Evolutionary conservation across 2,113 vertebrate species (phyloP), one percentile per base, ranked within the genome.

Genomic region (Pimephales promelas): DNA sequence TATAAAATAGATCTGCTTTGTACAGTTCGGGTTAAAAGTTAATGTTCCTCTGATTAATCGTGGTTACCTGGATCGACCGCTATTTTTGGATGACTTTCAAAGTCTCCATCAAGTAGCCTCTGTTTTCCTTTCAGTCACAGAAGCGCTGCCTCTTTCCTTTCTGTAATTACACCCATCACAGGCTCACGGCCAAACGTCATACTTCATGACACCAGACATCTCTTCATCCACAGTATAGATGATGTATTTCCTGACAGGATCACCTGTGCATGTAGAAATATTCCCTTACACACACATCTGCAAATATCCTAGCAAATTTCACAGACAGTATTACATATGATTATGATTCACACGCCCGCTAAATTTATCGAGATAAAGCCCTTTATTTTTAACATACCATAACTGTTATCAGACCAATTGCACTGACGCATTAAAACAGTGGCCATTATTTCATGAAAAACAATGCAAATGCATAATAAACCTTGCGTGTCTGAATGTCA

Each of bases 11-110:
- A 49, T 66, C 28, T 49, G 28, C 45, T n/a, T 80, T n/a, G 16
- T 54, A 28, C 36, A 79, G 61, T 45, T 81, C 79, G 54, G 26
- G 43, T 68, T 49, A 70, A 54, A 81, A 54, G 28, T 70, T n/a
- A 40, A 81, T 66, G 18, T 11, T 28, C 7, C 59, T 54, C 20
- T 81, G 79, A 54, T 70, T 16, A 81, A 13, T 13, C 7, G 28
- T 18, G 18, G 14, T 80, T 52, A 34, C 20, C 40, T 71, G 36
- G 45, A 22, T 56, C 26, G 10, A 54, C 62, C 3, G 2, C 74
- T 77, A 74, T 47, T 54, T 81, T 61, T 83, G 74, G 43, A 64
- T 73, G 75, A 82, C 45, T 57, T 71, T 78, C 66, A 72, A 59
- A 64, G 79, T 45, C 28, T 57, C 54, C 43, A 66, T 28, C n/a